Evolutionary conservation across 1,140 invertebrate species (phyloP).

Genomic region (Ceratina calcarata): DNA sequence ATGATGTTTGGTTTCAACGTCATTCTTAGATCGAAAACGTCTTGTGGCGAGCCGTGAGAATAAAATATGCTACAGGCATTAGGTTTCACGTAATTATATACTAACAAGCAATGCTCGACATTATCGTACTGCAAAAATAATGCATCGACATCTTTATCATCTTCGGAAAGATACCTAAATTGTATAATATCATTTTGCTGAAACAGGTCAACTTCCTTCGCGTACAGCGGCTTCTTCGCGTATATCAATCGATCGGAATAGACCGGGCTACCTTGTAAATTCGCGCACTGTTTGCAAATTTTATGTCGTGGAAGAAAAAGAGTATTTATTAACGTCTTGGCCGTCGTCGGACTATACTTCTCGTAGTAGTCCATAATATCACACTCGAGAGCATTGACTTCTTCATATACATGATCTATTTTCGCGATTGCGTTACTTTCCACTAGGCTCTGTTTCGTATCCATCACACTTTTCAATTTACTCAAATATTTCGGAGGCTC

Average conservation of each 20-base stretch:
- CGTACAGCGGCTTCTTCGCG: slow-evolving; percentile 59
- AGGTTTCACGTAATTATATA: slow-evolving; percentile 66
- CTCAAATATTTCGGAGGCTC: slow-evolving; percentile 15
- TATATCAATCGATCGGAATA: slow-evolving; percentile 74
- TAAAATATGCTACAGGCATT: slow-evolving; percentile 69
- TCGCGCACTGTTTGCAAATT: slow-evolving; percentile 57
- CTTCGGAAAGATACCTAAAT: slow-evolving; percentile 49
- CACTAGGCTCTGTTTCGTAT: neutral
- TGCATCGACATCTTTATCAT: neutral
- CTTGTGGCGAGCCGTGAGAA: slow-evolving; percentile 28
- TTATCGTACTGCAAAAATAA: slow-evolving; percentile 40
- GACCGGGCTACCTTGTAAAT: slow-evolving; percentile 62
- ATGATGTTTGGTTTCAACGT: slow-evolving; percentile 58
- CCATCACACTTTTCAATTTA: neutral
- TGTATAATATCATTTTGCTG: slow-evolving; percentile 59
- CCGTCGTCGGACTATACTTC: slow-evolving; percentile 56
- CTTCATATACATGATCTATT: slow-evolving; percentile 64
- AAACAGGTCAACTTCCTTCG: slow-evolving; percentile 62
- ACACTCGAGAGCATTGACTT: slow-evolving; percentile 48
- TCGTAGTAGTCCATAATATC: slow-evolving; percentile 64
- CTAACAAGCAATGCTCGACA: slow-evolving; percentile 66
- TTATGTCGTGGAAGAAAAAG: slow-evolving; percentile 52
- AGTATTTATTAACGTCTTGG: slow-evolving; percentile 53
- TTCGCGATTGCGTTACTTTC: neutral
- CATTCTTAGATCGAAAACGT: slow-evolving; percentile 59